phyloP scores from a whole-genome alignment of 2,797 vertebrate genomes.

The Protosalanx chinensis region DNA sequence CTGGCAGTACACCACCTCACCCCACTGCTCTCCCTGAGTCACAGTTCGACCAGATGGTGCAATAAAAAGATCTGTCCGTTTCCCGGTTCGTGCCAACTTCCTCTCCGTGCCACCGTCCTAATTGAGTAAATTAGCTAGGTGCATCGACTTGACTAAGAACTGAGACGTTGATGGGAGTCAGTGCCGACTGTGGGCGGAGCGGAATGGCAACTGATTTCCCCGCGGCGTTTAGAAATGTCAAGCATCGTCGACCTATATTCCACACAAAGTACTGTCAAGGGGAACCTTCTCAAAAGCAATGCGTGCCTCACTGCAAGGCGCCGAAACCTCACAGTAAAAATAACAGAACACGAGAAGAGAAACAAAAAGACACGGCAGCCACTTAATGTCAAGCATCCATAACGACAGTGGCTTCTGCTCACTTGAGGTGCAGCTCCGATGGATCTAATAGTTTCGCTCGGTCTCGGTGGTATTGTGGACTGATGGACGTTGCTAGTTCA shows the following conservation, averaged over 20 bases:
- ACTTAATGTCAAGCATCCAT: neutral
- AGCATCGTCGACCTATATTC: neutral
- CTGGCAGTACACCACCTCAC: conserved; percentile 41
- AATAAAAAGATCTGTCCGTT: conserved; percentile 58
- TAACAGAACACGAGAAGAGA: neutral
- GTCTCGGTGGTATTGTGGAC: neutral
- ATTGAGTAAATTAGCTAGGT: conserved; percentile 41
- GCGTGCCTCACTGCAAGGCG: too few relatives aligned
- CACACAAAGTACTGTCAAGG: neutral
- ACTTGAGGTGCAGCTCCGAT: neutral
- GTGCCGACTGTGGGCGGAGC: neutral
- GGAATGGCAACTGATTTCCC: conserved; percentile 5
- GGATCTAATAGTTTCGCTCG: neutral
- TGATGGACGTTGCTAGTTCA: neutral
- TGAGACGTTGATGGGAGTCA: conserved; percentile 33
- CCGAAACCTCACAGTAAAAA: neutral
- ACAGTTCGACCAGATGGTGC: conserved; percentile 68
- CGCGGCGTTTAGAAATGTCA: neutral
- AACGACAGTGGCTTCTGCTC: neutral
- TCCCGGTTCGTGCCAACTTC: conserved; percentile 41
- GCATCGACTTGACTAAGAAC: conserved; percentile 32
- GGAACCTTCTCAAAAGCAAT: too few relatives aligned
- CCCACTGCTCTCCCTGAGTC: conserved; percentile 45
- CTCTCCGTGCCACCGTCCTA: conserved; percentile 44
- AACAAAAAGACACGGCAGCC: neutral